Evolutionary conservation across 2,113 vertebrate species (phyloP), one percentile per base, ranked within the genome.

Genomic region (Suricata suricatta): DNA sequence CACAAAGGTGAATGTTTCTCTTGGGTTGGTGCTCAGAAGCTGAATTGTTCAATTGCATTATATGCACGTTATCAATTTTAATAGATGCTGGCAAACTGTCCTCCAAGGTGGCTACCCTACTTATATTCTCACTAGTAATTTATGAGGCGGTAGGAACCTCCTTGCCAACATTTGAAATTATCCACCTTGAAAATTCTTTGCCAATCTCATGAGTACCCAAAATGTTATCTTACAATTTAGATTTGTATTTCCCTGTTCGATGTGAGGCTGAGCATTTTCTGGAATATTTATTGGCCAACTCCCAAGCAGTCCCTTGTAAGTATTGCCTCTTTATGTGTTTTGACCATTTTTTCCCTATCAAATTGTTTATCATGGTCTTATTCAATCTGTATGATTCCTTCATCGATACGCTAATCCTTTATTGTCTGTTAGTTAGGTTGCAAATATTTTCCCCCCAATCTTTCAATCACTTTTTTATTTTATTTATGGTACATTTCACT

Each of bases 381-480:
- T 60, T 85, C 68, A 95, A 91, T 88, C 85, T 83, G 68, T 35
- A 52, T 6, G 52, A 77, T 41, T 85, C 27, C 27, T 29, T 76
- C 69, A 68, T 12, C 38, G 29, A 83, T 25, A 50, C 29, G 10
- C 69, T 57, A 85, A 76, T 71, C 63, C 35, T 79, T 87, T 25
- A 60, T 60, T 77, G 38, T 93, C 81, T 88, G 38, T 57, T 81
- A 94, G n/a, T 72, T 83, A 96, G 41, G 50, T 50, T 66, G 79
- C 69, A 95, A 92, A 92, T 92, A 80, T 63, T 96, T 77, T 66
- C 33, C 93, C 93, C 44, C 29, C 82, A 85, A 27, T 52, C 50
- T 69, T 33, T 27, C 29, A 90, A 50, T 35, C 72, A 27, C 60
- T 31, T 80, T 95, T 19, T 83, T 80, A 63, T 21, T 90, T 88